Evolutionary conservation across 2,797 vertebrate species (phyloP).

Genomic region (Lutjanus argentimaculatus): DNA sequence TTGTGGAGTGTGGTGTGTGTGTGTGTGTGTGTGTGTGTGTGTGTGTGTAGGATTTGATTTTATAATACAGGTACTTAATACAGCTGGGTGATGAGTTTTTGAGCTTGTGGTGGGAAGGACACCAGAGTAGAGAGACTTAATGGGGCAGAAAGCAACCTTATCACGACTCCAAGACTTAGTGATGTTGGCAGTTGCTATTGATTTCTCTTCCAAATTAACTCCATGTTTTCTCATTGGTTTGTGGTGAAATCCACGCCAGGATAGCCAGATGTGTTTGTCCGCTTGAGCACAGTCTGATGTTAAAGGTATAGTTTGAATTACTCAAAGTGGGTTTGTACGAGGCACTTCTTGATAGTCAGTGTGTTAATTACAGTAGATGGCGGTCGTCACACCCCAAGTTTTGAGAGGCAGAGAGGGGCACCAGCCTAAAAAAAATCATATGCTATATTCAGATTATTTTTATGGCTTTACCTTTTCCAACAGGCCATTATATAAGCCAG

Average conservation of each 20-base stretch:
- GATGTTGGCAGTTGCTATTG: constrained; percentile 60
- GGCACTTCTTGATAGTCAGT: too few species aligned
- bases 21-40: too few species aligned
- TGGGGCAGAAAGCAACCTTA: constrained; percentile 67
- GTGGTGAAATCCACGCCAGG: constrained; percentile 44
- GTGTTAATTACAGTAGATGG: too few species aligned
- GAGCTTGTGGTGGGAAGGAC: constrained; percentile 50
- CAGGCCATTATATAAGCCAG: too few species aligned
- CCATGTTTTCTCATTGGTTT: constrained; percentile 57
- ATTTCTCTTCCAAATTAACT: constrained; percentile 71
- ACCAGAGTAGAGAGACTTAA: constrained; percentile 65
- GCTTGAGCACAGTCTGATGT: constrained; percentile 31
- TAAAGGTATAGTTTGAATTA: not conserved
- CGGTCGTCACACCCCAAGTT: too few species aligned
- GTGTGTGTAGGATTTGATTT: constrained; percentile 28
- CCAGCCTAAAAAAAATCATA: too few species aligned
- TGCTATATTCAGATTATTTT: too few species aligned
- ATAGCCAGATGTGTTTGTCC: constrained; percentile 54
- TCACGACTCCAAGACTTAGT: constrained; percentile 57
- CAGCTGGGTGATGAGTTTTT: constrained; percentile 59
- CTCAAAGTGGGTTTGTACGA: too few species aligned
- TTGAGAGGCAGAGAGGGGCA: too few species aligned
- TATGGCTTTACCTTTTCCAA: too few species aligned
- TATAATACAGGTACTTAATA: constrained; percentile 44
- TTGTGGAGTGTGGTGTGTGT: too few species aligned